Base-by-base conservation (phyloP, 2,113 vertebrate species). In the Mus pahari region DNA sequence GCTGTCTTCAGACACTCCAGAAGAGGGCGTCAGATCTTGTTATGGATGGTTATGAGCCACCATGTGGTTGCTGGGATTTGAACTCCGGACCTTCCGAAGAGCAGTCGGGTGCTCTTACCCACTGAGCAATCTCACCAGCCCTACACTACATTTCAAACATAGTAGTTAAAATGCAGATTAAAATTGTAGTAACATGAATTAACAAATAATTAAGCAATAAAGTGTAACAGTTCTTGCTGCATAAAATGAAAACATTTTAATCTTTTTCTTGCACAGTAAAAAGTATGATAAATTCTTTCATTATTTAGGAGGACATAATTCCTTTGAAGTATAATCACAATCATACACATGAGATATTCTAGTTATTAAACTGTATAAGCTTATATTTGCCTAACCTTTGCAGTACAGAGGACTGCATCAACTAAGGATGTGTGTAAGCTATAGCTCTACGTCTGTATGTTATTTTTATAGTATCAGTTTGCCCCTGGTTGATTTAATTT, bases 191-290 rank as follows among this genome's bases (percentile, higher is more conserved):
- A 78, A 92, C 6, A 79, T 19, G 60, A 20, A 55, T 71, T 86
- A 48, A 70, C 53, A 62, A 77, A 97, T 87, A 93, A 90, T 50
- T 91, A 78, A 95, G 5, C 64, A 89, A 95, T 55, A 77, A 86
- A 88, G 28, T 28, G 78, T 55, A 91, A 94, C 28, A 79, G 70
- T 12, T 7, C 11, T 86, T 91, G 2, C 9, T 90, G 89, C 64
- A 82, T 91, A 31, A 77, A 94, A 33, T 89, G 58, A 93, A 96
- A 86, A 92, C 19, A 87, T 12, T 50, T 12, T 58, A 28, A 88
- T 42, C 50, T 92, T 60, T 75, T 81, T 93, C 33, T 88, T 68
- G 88, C 28, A 33, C 86, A 94, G 17, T 58, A 92, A 24, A 91
- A 94, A 64, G 20, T 82, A 74, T 39, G 11, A 91, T 75, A 28